Percentiles rank a stretch among this genome's conserved stretches.
These are phyloP conservation scores for Tinamus guttatus DNA, from an alignment of 2,113 vertebrate genomes.

Conservation along the genomic window DNA sequence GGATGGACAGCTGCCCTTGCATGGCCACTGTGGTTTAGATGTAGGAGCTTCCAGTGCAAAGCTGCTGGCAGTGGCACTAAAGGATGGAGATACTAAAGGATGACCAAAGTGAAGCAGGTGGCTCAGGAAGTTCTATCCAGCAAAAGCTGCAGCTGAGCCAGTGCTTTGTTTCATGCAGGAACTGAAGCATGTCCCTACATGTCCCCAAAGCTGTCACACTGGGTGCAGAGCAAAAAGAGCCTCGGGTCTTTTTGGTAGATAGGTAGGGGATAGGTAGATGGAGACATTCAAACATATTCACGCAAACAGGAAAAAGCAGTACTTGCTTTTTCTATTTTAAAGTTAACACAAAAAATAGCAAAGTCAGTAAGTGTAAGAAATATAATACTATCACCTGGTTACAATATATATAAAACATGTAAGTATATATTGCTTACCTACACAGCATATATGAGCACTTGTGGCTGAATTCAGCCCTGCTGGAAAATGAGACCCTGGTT, in stretches of 20 bases:
- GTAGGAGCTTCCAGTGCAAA: neutral
- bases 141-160: neutral
- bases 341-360: neutral
- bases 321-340: neutral
- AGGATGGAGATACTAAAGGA: neutral
- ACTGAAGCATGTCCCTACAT: neutral
- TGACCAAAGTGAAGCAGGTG: neutral
- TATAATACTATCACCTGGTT: neutral
- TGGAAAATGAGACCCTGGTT: neutral
- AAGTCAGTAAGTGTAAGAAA: neutral
- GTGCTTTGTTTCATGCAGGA: neutral
- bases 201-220: neutral
- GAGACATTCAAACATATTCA: neutral
- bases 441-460: neutral
- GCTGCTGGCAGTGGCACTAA: neutral
- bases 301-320: rapidly evolving
- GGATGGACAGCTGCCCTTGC: neutral
- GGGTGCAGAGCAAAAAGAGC: no score
- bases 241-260: no score
- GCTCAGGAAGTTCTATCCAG: neutral
- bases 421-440: neutral
- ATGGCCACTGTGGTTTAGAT: neutral
- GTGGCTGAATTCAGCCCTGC: neutral
- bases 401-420: neutral
- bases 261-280: neutral